Base-by-base conservation (phyloP, 2,888 invertebrate species). In the Nomada ruficornis region DNA sequence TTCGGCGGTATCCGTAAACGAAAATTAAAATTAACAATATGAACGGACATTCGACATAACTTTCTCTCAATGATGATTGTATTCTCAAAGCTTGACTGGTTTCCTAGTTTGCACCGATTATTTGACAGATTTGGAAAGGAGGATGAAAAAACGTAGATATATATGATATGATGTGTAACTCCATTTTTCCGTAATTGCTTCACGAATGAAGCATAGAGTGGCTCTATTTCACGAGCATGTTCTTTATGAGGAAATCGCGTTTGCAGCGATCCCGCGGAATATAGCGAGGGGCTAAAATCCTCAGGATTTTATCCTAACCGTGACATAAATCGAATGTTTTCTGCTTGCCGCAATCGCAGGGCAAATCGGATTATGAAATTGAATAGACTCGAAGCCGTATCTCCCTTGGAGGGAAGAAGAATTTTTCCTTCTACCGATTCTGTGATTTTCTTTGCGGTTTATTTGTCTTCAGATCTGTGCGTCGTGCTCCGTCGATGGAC, bases 311-410 rank as follows among this genome's bases (percentile, higher is more conserved):
- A 82, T 87, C 85, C 83, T 83, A 83, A 87, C 83, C 83, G 86
- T 78, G 85, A 72, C 71, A 86, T 88, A 86, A 89, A 88, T 86
- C 86, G 83, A 87, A 88, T 87, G 85, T 89, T 89, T 87, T 87
- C 82, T 82, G 76, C 87, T 86, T 87, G 65, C 84, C 81, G 85
- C 87, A 84, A 89, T 89, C 88, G 84, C 80, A 82, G 85, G 84
- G 84, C 82, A 89, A 91, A 90, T 91, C 87, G 86, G 87, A 90
- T 90, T 87, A 90, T 85, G 83, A 89, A 90, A 91, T 90, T 89
- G 86, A 90, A 90, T 88, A 88, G 89, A 87, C 84, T 70, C 62
- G 70, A 69, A 76, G 65, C 63, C 71, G 36, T 42, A 50, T 9
- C 44, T 29, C 36, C 10, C 29, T 10, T 29, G 18, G 18, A 20